These are phyloP conservation scores for Mythimna impura DNA, from an alignment of 2,888 invertebrate species.

Conservation along the genomic window DNA sequence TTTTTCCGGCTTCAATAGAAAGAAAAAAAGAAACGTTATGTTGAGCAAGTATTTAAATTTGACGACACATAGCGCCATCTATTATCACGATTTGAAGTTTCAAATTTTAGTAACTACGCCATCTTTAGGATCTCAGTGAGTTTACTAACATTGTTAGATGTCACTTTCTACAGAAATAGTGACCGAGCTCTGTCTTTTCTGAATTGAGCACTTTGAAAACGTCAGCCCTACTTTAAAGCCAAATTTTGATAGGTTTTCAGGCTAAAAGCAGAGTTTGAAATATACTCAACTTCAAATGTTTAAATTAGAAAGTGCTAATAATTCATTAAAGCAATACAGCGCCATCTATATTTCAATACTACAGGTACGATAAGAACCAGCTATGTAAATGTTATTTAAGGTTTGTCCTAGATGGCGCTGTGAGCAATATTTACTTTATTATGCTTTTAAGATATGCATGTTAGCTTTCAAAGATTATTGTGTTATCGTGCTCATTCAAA, in stretches of 20 bases:
- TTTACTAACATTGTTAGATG: constrained; percentile 1
- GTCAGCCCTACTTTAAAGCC: too few relatives aligned
- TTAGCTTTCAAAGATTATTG: constrained; percentile 5
- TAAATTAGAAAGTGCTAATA: too few relatives aligned
- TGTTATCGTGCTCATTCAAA: constrained; percentile 9
- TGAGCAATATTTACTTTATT: too few relatives aligned
- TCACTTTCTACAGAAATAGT: not conserved
- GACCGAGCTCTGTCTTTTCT: too few relatives aligned
- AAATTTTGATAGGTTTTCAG: too few relatives aligned
- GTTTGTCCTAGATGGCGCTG: constrained; percentile 21
- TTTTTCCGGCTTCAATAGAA: too few relatives aligned
- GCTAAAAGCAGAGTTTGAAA: too few relatives aligned
- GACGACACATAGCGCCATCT: constrained; percentile 48
- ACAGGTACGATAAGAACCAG: not conserved
- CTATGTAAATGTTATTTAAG: not conserved
- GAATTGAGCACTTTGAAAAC: too few relatives aligned
- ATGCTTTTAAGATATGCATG: too few relatives aligned
- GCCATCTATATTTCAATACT: constrained; percentile 14
- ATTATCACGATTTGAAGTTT: not conserved
- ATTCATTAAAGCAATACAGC: not conserved
- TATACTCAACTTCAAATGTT: too few relatives aligned
- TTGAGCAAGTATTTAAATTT: too few relatives aligned
- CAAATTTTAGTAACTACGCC: not conserved
- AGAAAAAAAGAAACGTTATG: too few relatives aligned
- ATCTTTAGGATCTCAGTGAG: constrained; percentile 15